Base-by-base conservation (phyloP, 2,888 invertebrate species). In the Lasioglossum villosulum region DNA sequence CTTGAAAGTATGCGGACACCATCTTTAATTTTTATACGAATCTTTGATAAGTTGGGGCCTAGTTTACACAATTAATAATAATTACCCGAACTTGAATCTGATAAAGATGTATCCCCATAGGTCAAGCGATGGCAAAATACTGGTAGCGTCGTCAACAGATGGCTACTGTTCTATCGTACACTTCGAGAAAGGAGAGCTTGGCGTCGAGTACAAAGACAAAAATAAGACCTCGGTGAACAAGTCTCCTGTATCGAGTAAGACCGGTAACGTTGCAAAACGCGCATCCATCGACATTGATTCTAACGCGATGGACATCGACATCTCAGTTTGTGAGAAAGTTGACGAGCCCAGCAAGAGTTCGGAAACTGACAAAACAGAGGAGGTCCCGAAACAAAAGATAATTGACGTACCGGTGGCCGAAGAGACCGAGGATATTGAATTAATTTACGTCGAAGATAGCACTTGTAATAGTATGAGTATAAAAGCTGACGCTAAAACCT, bases 131-230 rank as follows among this genome's bases (percentile, higher is more conserved):
- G 98, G 98, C 1, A 95, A 96, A 83, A 95, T 97, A 78, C 95
- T 99, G 82, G 96, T 98, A 10, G 97, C 97, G 0, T 98, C 98
- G 4, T 98, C 98, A 23, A 98, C 98, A 0, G 99, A 99, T 95
- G 99, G 99, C 2, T 99, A 97, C 94, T 98, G 98, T 94, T 97
- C 98, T 0, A 95, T 98, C 77, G 96, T 98, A 37, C 96, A 97
- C n/a, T 98, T 99, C 95, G 96, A 96, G 52, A 95, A 96, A 12
- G 96, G 96, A 23, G 98, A 98, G 95, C 95, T 98, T 23, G 98
- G 98, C 10, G 93, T 95, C 39, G 94, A 95, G 39, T 97, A 96
- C 88, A 84, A 85, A 75, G 73, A n/a, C 30, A 37, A 52, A 68
- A 48, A 39, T 66, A 63, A 10, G 27, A 75, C 30, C 23, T 12